Percentiles rank a stretch among this genome's conserved stretches.
Evolutionary conservation across 1,140 invertebrate species (phyloP).

Genomic region (Myzus persicae): DNA sequence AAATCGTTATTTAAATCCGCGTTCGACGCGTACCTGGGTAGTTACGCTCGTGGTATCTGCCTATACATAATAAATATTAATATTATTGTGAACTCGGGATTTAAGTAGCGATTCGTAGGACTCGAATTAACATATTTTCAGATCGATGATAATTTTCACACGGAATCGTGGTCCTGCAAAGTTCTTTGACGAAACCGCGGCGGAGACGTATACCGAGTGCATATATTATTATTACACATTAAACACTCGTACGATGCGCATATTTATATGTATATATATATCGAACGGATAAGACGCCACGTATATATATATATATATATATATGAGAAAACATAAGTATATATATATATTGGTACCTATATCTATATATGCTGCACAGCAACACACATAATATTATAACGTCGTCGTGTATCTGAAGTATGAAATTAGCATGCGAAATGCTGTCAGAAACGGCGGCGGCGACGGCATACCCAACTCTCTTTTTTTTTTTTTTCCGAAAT

Average conservation of each 20-base stretch:
- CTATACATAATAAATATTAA: no score
- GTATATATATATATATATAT: no score
- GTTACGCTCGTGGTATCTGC: no score
- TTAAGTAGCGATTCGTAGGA: not conserved
- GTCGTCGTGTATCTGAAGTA: constrained; percentile 22
- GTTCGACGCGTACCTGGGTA: not conserved
- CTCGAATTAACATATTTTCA: not conserved
- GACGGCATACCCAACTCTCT: not conserved
- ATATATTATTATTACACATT: not conserved
- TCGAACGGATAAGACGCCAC: no score
- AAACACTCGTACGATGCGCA: not conserved
- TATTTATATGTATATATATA: not conserved
- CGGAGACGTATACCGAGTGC: not conserved
- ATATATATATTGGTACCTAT: not conserved
- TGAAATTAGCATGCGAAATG: constrained; percentile 22
- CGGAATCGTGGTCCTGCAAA: not conserved
- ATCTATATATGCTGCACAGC: not conserved
- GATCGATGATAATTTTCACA: not conserved
- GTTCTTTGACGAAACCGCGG: not conserved
- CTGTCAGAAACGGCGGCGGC: not conserved
- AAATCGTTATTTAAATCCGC: not conserved
- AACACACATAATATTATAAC: not conserved
- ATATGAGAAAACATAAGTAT: not conserved
- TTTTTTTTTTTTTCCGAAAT: not conserved
- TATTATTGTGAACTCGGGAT: not conserved